phyloP scores from a whole-genome alignment of 2,113 vertebrate species.

The Cololabis saira region DNA sequence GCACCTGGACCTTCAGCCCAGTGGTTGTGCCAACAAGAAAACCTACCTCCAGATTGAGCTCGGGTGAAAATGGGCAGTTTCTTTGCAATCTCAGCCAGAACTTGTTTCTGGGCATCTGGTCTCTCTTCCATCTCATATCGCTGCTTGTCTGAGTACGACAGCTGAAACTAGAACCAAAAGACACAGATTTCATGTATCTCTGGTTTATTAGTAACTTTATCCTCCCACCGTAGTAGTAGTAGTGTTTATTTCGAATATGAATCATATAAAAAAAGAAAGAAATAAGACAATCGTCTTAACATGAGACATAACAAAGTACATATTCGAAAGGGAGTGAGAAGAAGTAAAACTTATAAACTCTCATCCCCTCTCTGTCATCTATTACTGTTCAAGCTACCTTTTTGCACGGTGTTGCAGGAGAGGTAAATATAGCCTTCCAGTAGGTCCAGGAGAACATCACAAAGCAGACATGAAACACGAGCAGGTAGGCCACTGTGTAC shows the following conservation, averaged over 20 bases:
- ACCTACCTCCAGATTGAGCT: slow-evolving; percentile 89
- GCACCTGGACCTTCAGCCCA: neutral
- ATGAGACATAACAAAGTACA: too few species aligned
- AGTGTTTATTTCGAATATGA: too few species aligned
- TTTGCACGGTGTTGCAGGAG: slow-evolving; percentile 89
- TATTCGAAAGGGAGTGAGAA: too few species aligned
- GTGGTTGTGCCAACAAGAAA: neutral
- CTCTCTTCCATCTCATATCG: slow-evolving; percentile 93
- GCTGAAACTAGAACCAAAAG: slow-evolving; percentile 86
- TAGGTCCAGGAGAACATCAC: slow-evolving; percentile 97
- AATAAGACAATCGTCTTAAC: too few species aligned
- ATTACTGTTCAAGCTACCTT: slow-evolving; percentile 83
- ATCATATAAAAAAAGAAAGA: too few species aligned
- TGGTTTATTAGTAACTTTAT: neutral
- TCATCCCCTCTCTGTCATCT: too few species aligned
- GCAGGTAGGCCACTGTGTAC: slow-evolving; percentile 89
- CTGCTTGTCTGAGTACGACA: slow-evolving; percentile 93
- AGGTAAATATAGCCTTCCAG: slow-evolving; percentile 97
- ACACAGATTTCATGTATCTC: neutral
- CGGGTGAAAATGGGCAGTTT: slow-evolving; percentile 92
- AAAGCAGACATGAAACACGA: slow-evolving; percentile 93
- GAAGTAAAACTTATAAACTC: too few species aligned
- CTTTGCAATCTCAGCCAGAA: slow-evolving; percentile 90
- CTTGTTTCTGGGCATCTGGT: slow-evolving; percentile 93
- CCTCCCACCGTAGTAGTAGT: too few species aligned